Percentiles rank a stretch among this genome's conserved stretches.
Conservation (phyloP, 2,113 vertebrate genomes). For the Bos javanicus region DNA sequence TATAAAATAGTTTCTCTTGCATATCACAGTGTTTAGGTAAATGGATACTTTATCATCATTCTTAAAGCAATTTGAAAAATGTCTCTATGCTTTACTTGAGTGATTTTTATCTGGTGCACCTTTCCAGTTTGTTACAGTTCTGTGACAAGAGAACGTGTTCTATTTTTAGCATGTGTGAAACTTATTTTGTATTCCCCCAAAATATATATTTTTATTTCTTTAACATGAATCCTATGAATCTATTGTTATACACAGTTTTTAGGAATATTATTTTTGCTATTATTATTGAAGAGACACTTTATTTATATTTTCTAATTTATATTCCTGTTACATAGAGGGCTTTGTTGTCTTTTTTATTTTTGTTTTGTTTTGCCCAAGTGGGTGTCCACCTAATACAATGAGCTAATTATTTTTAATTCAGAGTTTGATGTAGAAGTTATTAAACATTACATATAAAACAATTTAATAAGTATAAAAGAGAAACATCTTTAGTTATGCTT, state of each 20-base stretch:
- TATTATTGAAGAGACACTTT: not conserved
- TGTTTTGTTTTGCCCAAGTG: not conserved
- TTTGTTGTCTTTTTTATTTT: not conserved
- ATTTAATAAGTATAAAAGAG: not conserved
- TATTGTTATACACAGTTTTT: not conserved
- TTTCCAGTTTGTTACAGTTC: not conserved
- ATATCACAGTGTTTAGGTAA: not conserved
- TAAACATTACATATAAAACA: not conserved
- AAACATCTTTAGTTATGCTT: not conserved
- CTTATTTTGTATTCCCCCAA: not conserved
- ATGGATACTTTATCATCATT: not conserved
- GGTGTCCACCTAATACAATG: not conserved
- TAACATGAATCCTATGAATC: not conserved
- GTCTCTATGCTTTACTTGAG: not conserved
- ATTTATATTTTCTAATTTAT: not conserved
- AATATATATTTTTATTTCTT: not conserved
- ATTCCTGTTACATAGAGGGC: not conserved
- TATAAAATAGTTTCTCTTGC: not conserved
- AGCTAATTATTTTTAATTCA: not conserved
- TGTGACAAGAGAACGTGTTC: not conserved
- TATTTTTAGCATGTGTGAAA: not conserved
- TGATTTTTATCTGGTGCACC: not conserved
- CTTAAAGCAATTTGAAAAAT: constrained; percentile 15
- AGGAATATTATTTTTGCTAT: not conserved
- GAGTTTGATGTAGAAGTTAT: not conserved